Evolutionary conservation across 2,113 vertebrate species (phyloP).

Genomic region (Calidris pugnax): DNA sequence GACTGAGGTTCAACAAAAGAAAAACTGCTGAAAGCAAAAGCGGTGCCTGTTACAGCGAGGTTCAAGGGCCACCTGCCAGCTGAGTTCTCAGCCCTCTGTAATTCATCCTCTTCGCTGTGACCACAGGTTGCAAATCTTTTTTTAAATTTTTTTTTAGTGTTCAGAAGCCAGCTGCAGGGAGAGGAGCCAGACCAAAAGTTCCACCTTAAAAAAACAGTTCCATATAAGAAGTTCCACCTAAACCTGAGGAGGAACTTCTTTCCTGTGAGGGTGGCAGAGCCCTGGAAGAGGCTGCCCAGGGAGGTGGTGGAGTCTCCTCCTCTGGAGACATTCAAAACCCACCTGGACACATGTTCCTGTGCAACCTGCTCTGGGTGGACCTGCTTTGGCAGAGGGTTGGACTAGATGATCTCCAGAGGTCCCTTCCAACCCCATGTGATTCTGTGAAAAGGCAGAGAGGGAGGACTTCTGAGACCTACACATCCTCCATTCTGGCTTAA

Average conservation of each 20-base stretch:
- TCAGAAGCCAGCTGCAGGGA: background rate
- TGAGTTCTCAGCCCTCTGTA: background rate
- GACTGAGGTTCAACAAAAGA: background rate
- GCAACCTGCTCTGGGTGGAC: no score
- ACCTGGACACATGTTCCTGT: no score
- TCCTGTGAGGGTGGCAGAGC: no score
- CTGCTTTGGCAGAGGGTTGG: no score
- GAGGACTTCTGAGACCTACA: background rate
- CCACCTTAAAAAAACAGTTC: no score
- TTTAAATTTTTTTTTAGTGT: background rate
- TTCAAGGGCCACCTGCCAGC: background rate
- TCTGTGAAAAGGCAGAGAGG: background rate
- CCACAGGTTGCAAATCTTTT: background rate
- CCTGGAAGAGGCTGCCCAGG: no score
- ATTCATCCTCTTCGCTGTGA: background rate
- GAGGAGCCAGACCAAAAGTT: background rate
- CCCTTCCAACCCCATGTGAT: no score
- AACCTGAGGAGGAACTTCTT: no score
- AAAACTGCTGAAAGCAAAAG: background rate
- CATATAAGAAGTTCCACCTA: no score
- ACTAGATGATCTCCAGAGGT: no score
- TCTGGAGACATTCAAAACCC: no score
- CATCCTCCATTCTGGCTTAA: background rate
- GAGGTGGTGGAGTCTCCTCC: no score
- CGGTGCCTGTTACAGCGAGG: background rate